These are phyloP conservation scores for Microcaecilia unicolor DNA, from an alignment of 2,797 vertebrate species.

Conservation along the genomic window DNA sequence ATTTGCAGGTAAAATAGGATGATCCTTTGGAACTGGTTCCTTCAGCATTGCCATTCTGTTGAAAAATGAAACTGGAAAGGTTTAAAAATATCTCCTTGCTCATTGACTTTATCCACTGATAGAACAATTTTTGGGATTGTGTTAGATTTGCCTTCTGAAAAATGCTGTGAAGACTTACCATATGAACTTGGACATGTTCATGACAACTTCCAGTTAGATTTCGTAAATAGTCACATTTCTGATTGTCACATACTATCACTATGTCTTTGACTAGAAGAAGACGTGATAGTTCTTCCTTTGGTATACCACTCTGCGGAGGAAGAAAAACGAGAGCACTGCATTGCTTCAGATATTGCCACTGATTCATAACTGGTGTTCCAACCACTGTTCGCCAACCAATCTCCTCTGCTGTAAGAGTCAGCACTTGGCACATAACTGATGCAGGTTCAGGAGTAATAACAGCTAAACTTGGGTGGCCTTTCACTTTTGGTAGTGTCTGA, in stretches of 20 bases:
- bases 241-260: slow-evolving; percentile 49
- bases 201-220: slow-evolving; percentile 17
- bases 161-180: slow-evolving; percentile 44
- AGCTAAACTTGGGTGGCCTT: slow-evolving; percentile 23
- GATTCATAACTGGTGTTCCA: neutral
- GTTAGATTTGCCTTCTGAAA: slow-evolving; percentile 64
- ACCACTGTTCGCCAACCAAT: slow-evolving; percentile 25
- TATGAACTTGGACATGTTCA: slow-evolving; percentile 46
- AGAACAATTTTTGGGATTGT: slow-evolving; percentile 35
- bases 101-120: slow-evolving; percentile 57
- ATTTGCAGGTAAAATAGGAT: slow-evolving; percentile 51
- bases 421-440: slow-evolving; percentile 25
- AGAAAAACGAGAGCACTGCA: slow-evolving; percentile 56
- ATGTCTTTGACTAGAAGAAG: slow-evolving; percentile 41
- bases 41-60: slow-evolving; percentile 25
- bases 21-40: neutral
- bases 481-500: slow-evolving; percentile 34
- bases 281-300: slow-evolving; percentile 16
- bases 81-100: slow-evolving; percentile 27
- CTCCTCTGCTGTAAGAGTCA: slow-evolving; percentile 20
- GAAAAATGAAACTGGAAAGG: slow-evolving; percentile 47
- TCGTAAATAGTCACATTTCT: slow-evolving; percentile 9
- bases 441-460: slow-evolving; percentile 29
- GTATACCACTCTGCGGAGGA: slow-evolving; percentile 40
- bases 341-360: slow-evolving; percentile 1